phyloP scores from a whole-genome alignment of 1,140 invertebrate species.

The Rhizoglyphus robini region DNA sequence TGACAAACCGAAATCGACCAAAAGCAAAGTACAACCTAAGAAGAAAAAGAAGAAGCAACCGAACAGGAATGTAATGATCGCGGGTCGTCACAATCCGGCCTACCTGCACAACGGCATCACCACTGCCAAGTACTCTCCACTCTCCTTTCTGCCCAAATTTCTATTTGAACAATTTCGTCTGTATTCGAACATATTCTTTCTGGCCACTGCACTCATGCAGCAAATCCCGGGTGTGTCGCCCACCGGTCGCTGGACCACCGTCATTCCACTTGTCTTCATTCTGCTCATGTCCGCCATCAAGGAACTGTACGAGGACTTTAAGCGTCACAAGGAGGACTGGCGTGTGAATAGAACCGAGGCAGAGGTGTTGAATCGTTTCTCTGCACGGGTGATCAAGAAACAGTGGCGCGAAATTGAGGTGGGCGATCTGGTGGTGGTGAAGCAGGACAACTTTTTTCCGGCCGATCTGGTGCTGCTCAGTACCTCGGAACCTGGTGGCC shows the following conservation, averaged over 20 bases:
- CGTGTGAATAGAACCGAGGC: constrained; percentile 76
- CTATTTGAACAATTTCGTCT: constrained; percentile 90
- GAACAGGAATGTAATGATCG: too few relatives aligned
- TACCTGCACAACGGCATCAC: too few relatives aligned
- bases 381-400: constrained; percentile 22
- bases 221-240: constrained; percentile 96
- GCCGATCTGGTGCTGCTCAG: constrained; percentile 78
- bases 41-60: too few relatives aligned
- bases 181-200: constrained; percentile 93
- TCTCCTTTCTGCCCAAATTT: constrained; percentile 80
- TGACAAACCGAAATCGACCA: too few relatives aligned
- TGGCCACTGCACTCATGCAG: constrained; percentile 68
- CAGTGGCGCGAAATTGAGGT: constrained; percentile 47
- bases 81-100: too few relatives aligned
- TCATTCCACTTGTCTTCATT: constrained; percentile 87
- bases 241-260: constrained; percentile 82
- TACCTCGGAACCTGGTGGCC: constrained; percentile 41
- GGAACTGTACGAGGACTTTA: constrained; percentile 89
- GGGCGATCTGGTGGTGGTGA: constrained; percentile 78
- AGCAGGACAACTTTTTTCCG: constrained; percentile 72
- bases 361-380: constrained; percentile 32
- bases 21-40: too few relatives aligned
- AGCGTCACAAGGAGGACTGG: constrained; percentile 82
- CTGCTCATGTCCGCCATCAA: constrained; percentile 82
- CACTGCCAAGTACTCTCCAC: constrained; percentile 83